Base-by-base conservation (phyloP, 2,113 vertebrate species). In the Rhynchomys soricoides region DNA sequence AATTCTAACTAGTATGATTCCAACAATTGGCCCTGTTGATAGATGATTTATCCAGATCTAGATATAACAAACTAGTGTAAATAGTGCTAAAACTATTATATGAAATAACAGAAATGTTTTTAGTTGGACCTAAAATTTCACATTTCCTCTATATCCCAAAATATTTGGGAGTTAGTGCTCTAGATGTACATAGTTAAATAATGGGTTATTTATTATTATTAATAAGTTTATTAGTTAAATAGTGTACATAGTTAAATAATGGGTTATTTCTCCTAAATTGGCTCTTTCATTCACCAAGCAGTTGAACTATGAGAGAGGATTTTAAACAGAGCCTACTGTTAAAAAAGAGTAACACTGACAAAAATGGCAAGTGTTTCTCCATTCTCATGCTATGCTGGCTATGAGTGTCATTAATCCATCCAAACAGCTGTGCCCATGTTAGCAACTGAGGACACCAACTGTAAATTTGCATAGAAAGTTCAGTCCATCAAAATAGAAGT, bases 61-160 rank as follows among this genome's bases (percentile, higher is more conserved):
- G 34, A 45, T 70, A 34, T 34, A 16, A 12, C 73, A 90, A 13
- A 87, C 21, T 90, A 45, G 17, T 89, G 21, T 26, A 87, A 19
- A 45, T 75, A 95, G 48, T 37, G 75, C 6, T 48, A 94, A 88
- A 97, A 97, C 48, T 34, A 94, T 89, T n/a, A 29, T 94, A 48
- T 15, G 64, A 70, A 83, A 89, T 83, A 52, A 89, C 50, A 93
- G 45, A 79, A 95, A 62, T 88, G 59, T 55, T 86, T 91, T 96
- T 98, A 98, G 93, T 21, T 10, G 16, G 43, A 57, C 40, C 91
- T 86, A 59, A 95, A 26, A 96, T 89, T 97, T 98, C 89, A 73
- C 91, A 9, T 95, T 97, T 94, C 79, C 73, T 52, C 26, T 94
- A 90, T 96, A 68, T 87, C 96, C 31, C 94, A 79, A 64, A 16